These are phyloP conservation scores for Monomorium pharaonis DNA, from an alignment of 1,140 invertebrate species.

Conservation along the genomic window DNA sequence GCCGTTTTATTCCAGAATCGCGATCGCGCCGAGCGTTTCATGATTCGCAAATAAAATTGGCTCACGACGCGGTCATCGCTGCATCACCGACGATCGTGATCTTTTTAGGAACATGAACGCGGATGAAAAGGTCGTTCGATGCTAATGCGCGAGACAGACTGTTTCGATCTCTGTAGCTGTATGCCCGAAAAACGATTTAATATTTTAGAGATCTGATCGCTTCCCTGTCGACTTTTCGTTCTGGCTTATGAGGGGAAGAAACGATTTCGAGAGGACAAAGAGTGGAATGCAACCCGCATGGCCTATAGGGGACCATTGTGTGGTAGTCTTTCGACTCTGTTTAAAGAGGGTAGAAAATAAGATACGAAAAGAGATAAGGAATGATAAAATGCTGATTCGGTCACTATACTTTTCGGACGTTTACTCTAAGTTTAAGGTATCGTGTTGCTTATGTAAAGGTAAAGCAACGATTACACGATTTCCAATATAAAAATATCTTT, in stretches of 20 bases:
- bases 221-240: conserved; percentile 44
- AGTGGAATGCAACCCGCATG: conserved; percentile 58
- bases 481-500: neutral
- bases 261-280: neutral
- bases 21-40: neutral
- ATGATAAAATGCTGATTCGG: neutral
- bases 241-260: neutral
- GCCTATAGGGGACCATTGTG: conserved; percentile 68
- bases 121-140: conserved; percentile 64
- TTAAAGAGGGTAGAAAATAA: conserved; percentile 51
- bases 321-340: conserved; percentile 41
- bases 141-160: conserved; percentile 61
- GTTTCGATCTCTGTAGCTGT: conserved; percentile 36
- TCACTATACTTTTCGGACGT: neutral
- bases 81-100: conserved; percentile 46
- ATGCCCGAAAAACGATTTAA: conserved; percentile 56
- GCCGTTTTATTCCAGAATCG: conserved; percentile 26
- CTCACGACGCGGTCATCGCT: conserved; percentile 24
- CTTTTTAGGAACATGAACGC: conserved; percentile 4
- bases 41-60: conserved; percentile 47
- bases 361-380: conserved; percentile 30
- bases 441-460: neutral
- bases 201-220: neutral
- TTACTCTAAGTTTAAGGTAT: neutral
- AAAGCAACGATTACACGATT: neutral